Evolutionary conservation across 2,888 invertebrate genomes (phyloP), one percentile per base, ranked within the genome.

Genomic region (Caenorhabditis doughertyi): DNA sequence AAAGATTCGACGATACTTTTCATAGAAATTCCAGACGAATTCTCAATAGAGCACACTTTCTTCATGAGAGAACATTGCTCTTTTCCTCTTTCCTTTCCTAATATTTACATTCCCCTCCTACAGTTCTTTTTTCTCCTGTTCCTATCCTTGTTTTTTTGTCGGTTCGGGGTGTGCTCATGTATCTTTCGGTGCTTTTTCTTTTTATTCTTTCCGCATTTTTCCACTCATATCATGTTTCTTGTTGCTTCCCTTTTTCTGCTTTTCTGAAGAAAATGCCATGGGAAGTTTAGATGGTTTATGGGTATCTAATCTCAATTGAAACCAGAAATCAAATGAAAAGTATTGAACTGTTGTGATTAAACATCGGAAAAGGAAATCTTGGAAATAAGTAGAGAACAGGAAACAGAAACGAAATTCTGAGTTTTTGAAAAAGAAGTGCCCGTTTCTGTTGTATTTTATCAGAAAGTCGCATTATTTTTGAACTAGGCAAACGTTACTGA

Each of bases 191-290:
- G 49, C 68, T 53, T 32, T 49, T 65, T 49, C 35, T 35, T 11
- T n/a, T 35, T 23, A 32, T 27, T 23, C 11, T 32, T 68, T 58
- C 39, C 53, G 9, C 39, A n/a, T 47, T 67, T 23, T 21, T 60
- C 64, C 76, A 67, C 67, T 76, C 67, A 67, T 76, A 76, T 76
- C 67, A 67, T 76, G 76, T 67, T 73, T 73, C 53, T 71, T 76
- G 76, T 67, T 73, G 62, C 53, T 71, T 81, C 53, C 53, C 53
- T 71, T 73, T 65, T 49, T 65, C 65, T 56, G 56, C 25, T 18
- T 16, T n/a, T 11, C 18, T 16, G 42, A 55, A 55, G n/a, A 27
- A 16, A 55, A 29, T 47, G 7, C 18, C 18, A 47, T 4, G n/a
- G 35, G 35, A 35, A n/a, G n/a, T n/a, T n/a, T n/a, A n/a, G n/a